Evolutionary conservation across 2,113 vertebrate species (phyloP).

Genomic region (Notiomystis cincta): DNA sequence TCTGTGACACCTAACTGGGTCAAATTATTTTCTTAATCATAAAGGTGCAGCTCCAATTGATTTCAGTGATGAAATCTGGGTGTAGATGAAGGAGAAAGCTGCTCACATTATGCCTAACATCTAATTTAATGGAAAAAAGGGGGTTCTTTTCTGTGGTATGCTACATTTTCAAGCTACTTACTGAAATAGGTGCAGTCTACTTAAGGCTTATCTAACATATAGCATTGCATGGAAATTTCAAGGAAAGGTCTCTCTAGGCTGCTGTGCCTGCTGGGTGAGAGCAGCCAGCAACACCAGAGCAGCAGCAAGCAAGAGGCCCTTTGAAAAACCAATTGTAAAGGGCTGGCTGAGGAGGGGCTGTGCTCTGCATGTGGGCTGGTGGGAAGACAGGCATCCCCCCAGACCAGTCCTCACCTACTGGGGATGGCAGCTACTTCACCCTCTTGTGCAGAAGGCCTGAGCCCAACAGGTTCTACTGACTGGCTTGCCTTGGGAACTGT

Average conservation of each 20-base stretch:
- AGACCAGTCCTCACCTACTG: fast-evolving
- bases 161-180: background rate
- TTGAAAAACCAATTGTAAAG: background rate
- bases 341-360: background rate
- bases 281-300: background rate
- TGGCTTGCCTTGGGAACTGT: background rate
- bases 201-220: background rate
- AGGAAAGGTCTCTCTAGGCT: background rate
- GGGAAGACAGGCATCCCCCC: background rate
- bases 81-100: background rate
- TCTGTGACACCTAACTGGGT: background rate
- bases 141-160: background rate
- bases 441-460: background rate
- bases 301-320: background rate
- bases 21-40: conserved; percentile 7
- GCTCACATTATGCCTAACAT: background rate
- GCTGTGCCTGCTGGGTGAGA: background rate
- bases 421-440: background rate
- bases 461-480: background rate
- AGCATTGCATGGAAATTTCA: background rate
- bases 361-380: background rate
- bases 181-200: background rate
- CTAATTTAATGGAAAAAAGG: background rate
- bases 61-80: background rate
- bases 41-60: background rate